Evolutionary conservation across 2,113 vertebrate genomes (phyloP).

Genomic region (Ochotona princeps): DNA sequence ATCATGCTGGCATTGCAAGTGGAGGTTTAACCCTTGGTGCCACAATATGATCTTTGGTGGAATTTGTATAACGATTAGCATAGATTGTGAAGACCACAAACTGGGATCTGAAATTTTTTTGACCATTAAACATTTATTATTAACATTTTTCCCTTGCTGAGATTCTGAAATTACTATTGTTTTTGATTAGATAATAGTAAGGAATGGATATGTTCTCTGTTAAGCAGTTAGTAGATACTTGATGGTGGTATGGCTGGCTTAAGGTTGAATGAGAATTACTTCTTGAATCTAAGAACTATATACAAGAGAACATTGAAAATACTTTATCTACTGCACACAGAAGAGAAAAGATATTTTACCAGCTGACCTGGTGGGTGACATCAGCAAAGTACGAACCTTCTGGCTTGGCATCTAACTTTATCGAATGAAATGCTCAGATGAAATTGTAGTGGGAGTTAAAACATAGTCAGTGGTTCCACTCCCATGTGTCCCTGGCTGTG

Average conservation of each 20-base stretch:
- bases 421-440: conserved; percentile 31
- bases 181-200: conserved; percentile 35
- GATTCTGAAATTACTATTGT: neutral
- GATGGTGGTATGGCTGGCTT: neutral
- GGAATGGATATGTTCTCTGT: conserved; percentile 6
- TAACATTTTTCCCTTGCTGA: conserved; percentile 19
- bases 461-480: neutral
- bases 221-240: neutral
- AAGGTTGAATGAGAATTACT: conserved; percentile 45
- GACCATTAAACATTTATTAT: conserved; percentile 11
- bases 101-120: conserved; percentile 39
- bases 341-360: conserved; percentile 27
- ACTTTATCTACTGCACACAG: neutral
- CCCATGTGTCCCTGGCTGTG: neutral
- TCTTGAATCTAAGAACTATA: conserved; percentile 7
- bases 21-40: neutral
- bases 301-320: neutral
- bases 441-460: conserved; percentile 27
- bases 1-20: no score
- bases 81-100: neutral
- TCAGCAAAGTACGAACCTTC: neutral
- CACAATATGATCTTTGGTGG: neutral
- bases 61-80: conserved; percentile 10
- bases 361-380: neutral
- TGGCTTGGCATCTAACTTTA: conserved; percentile 18